These are phyloP conservation scores for Pseudonaja textilis DNA, from an alignment of 2,113 vertebrate genomes.

Conservation along the genomic window DNA sequence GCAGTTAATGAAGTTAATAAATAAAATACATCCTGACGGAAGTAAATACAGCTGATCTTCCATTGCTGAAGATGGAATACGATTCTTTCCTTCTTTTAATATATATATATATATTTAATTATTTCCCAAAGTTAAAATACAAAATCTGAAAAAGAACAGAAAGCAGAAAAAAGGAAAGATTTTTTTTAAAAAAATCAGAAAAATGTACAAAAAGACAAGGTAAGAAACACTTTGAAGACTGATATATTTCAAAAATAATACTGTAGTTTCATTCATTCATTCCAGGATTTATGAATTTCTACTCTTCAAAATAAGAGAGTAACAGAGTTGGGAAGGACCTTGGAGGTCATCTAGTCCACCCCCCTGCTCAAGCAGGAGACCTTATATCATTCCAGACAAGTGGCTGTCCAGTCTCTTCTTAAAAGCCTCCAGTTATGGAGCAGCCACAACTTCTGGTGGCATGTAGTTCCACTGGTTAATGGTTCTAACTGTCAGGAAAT, in stretches of 20 bases:
- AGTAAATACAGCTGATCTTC: background rate
- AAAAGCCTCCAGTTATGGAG: too few relatives aligned
- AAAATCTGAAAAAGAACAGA: background rate
- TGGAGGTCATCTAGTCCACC: too few relatives aligned
- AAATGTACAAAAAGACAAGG: background rate
- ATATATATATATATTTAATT: too few relatives aligned
- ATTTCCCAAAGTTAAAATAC: background rate
- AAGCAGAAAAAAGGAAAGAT: background rate
- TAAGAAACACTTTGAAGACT: background rate
- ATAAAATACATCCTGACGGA: background rate
- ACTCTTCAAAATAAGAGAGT: too few relatives aligned
- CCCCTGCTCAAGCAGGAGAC: too few relatives aligned
- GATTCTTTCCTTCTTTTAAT: background rate
- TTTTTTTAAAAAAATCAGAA: background rate
- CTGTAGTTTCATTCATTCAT: background rate
- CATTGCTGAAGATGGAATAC: background rate
- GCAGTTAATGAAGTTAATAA: background rate
- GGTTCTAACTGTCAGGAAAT: too few relatives aligned
- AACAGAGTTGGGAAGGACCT: too few relatives aligned
- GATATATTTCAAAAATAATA: background rate
- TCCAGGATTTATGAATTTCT: too few relatives aligned
- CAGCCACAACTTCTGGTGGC: too few relatives aligned
- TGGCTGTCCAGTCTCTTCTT: too few relatives aligned
- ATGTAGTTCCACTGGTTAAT: too few relatives aligned
- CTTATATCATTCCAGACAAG: accelerated